Evolutionary conservation across 2,113 vertebrate species (phyloP), one percentile per base, ranked within the genome.

Genomic region (Oncorhynchus mykiss): DNA sequence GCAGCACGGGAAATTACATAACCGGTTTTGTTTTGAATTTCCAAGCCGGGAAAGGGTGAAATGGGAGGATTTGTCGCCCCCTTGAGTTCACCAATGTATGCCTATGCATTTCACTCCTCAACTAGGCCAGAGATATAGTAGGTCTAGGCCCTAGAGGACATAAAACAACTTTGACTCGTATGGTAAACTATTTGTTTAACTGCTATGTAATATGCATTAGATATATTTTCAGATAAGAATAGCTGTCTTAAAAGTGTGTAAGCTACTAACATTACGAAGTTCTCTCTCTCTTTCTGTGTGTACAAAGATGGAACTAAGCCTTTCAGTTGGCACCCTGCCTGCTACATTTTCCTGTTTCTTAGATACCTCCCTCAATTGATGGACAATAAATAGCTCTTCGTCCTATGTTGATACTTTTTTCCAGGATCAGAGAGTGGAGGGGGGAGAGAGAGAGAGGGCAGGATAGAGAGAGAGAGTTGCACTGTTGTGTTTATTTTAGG

Each of bases 1-100:
- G 90, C 90, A 92, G 39, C 69, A 85, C 87, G 89, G 90, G 89
- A 91, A 18, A 80, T 84, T 6, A 54, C 27, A 67, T 7, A 66
- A 77, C 80, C 82, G 80, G 91, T 91, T 92, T 73, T 80, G 75
- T 84, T 91, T 90, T 89, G 82, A 92, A 90, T 86, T 83, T 85
- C 70, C 71, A 79, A 84, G 59, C 48, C 39, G 51, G 70, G 73
- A 78, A 69, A 76, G 70, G 18, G 25, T 8, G 67, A 48, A 20
- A 22, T 12, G 39, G 27, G 70, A 64, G 80, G 51, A 48, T 71
- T 67, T 83, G 82, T 84, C 71, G 77, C 83, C 80, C 82, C 72
- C 80, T n/a, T 31, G 29, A 48, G 51, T 54, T 54, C 51, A 18
- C 1, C 13, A 5, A 18, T 54, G 12, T 45, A 45, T 45, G 39